Evolutionary conservation across 2,797 vertebrate genomes (phyloP), one percentile per base, ranked within the genome.

Genomic region (Mus spretus): DNA sequence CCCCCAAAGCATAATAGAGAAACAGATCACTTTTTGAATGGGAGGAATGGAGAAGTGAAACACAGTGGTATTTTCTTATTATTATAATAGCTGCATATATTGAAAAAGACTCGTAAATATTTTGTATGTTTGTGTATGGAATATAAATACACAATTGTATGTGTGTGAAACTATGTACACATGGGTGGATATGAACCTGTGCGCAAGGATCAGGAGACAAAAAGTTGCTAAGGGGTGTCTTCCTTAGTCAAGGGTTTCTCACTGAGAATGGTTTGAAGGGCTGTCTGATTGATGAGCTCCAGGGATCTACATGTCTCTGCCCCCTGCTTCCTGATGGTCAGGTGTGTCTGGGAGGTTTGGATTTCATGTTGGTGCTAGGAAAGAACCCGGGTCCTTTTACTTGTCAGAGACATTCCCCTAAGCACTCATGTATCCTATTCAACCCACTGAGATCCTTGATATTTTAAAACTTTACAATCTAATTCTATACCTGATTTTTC

Each of bases 401-500:
- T 57, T 88, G n/a, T 74, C 15, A 10, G 85, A 88, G 50, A 28
- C 5, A 20, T 4, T 22, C 40, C 24, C 6, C 22, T 6, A 8
- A n/a, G 24, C 24, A 28, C 50, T 57, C 14, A 12, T 6, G 5
- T 6, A 37, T 40, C 47, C 26, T 79, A 34, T 31, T n/a, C 55
- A 79, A 57, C 0, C 26, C n/a, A 82, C 26, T 24, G 11, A 89
- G 5, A 94, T 4, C 2, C 70, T 53, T 59, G 37, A 34, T 44
- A 70, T 85, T 86, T 88, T 12, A 53, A 85, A 83, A 67, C 3
- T 75, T 75, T 72, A 81, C 0, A 78, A 57, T 87, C 95, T 6
- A 89, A 6, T 90, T 96, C 81, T 82, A 67, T 9, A 81, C 3
- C 13, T 70, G 11, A 81, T 77, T 14, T 93, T 93, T 85, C 14